Percentiles rank a stretch among this genome's conserved stretches.
Conservation (phyloP, 2,113 vertebrate species). For the Macquaria australasica region DNA sequence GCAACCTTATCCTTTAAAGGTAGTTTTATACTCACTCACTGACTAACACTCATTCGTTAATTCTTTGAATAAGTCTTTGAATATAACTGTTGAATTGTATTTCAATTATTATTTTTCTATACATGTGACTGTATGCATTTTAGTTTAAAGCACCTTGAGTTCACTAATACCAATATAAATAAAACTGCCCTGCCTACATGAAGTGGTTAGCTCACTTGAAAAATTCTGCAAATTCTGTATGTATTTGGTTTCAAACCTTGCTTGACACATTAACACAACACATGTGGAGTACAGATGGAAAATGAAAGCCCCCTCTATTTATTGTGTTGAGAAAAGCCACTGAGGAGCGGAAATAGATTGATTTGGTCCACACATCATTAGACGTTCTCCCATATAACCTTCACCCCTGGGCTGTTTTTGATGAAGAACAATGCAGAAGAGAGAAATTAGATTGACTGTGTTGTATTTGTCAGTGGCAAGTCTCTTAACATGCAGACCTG, state of each 20-base stretch:
- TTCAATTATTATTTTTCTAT: not conserved
- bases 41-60: too few species aligned
- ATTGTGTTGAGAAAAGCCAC: slow-evolving; percentile 39
- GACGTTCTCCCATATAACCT: slow-evolving; percentile 50
- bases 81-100: not conserved
- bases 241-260: not conserved
- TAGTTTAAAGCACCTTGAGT: not conserved
- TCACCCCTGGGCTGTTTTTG: slow-evolving; percentile 50
- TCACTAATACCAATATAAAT: not conserved
- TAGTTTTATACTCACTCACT: not conserved
- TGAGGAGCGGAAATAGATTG: slow-evolving; percentile 46
- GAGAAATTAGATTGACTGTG: slow-evolving; percentile 34
- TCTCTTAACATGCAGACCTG: slow-evolving; percentile 61
- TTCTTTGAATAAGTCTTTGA: not conserved
- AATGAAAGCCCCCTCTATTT: slow-evolving; percentile 32
- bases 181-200: not conserved
- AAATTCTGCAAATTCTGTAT: not conserved
- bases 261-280: slow-evolving; percentile 21
- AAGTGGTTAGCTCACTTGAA: too few species aligned
- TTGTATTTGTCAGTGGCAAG: slow-evolving; percentile 52
- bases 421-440: slow-evolving; percentile 62
- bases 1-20: not conserved
- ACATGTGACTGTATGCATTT: not conserved
- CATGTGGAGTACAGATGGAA: slow-evolving; percentile 32
- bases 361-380: slow-evolving; percentile 63